phyloP scores from a whole-genome alignment of 2,888 invertebrate species.

The Hetaerina titia region DNA sequence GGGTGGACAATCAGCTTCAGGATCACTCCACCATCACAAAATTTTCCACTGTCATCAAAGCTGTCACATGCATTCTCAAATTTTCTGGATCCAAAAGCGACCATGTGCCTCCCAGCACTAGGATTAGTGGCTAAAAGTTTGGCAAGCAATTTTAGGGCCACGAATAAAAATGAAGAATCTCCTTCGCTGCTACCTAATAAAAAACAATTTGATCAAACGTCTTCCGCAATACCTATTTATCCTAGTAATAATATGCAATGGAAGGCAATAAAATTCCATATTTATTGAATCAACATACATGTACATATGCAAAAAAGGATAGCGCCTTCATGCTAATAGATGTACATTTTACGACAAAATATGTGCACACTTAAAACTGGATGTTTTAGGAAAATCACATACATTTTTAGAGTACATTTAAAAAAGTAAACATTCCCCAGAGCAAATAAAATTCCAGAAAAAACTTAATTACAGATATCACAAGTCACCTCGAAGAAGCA shows the following conservation, averaged over 20 bases:
- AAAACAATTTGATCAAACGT: background rate
- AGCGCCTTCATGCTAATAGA: too few species aligned
- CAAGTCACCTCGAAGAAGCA: too few species aligned
- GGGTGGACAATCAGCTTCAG: constrained; percentile 33
- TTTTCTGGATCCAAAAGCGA: constrained; percentile 16
- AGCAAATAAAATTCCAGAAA: too few species aligned
- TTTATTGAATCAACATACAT: background rate
- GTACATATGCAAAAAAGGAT: too few species aligned
- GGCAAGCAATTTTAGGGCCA: background rate
- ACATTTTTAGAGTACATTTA: too few species aligned
- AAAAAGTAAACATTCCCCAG: too few species aligned
- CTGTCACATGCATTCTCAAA: background rate
- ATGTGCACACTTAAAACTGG: too few species aligned
- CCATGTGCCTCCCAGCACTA: constrained; percentile 24
- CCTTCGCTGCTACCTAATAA: background rate
- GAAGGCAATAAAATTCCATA: background rate
- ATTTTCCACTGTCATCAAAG: background rate
- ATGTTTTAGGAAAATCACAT: too few species aligned
- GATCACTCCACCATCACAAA: constrained; percentile 6
- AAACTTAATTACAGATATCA: too few species aligned
- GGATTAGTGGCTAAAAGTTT: constrained; percentile 45
- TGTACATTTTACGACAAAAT: too few species aligned
- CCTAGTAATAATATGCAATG: background rate
- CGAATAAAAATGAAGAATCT: constrained; percentile 8
- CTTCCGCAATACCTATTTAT: background rate